These are phyloP conservation scores for Herpetotheres cachinnans DNA, from an alignment of 2,113 vertebrate species.

Conservation along the genomic window DNA sequence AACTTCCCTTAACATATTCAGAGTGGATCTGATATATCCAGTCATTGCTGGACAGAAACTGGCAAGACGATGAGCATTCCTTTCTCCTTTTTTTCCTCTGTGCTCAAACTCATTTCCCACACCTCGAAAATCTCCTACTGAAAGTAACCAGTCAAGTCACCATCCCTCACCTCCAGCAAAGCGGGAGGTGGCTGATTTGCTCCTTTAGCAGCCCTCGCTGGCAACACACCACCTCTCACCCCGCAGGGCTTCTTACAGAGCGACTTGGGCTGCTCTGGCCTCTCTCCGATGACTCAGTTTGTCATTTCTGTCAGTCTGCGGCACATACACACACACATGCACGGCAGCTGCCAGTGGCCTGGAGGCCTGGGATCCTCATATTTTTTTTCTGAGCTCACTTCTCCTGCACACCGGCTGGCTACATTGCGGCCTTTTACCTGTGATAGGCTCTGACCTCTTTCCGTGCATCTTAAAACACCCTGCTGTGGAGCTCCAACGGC, in stretches of 20 bases:
- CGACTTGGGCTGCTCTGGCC: background rate
- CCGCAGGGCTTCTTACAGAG: background rate
- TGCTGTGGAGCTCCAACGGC: background rate
- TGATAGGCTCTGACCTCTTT: background rate
- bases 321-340: background rate
- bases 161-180: background rate
- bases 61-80: background rate
- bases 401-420: background rate
- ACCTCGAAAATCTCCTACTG: background rate
- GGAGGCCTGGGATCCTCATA: background rate
- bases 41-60: background rate
- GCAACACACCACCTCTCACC: background rate
- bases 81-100: background rate
- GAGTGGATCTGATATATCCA: background rate
- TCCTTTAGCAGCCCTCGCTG: slow-evolving; percentile 3
- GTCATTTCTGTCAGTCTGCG: slow-evolving; percentile 39
- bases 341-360: slow-evolving; percentile 29
- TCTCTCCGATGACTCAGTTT: background rate
- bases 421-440: background rate
- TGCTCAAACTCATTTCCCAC: background rate
- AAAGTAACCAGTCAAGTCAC: background rate
- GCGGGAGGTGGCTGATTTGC: background rate
- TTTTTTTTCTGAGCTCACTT: background rate
- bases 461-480: background rate
- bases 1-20: background rate